Evolutionary conservation across 2,888 invertebrate genomes (phyloP).

Genomic region (Nomada ruficornis): DNA sequence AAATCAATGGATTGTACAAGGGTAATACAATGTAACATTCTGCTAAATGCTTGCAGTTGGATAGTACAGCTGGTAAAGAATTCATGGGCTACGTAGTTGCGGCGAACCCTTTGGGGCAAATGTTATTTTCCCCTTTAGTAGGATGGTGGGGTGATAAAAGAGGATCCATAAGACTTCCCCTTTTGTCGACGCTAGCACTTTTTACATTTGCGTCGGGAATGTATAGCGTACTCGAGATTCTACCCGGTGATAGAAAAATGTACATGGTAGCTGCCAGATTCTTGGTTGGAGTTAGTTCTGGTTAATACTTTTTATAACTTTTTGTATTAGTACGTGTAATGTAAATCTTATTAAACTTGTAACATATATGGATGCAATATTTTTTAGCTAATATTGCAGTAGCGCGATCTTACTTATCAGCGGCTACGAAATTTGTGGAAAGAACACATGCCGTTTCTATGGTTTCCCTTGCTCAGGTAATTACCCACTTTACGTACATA

Average conservation of each 20-base stretch:
- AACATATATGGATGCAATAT: conserved; percentile 20
- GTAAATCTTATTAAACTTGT: background rate
- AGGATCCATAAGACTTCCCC: conserved; percentile 89
- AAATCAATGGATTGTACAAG: background rate
- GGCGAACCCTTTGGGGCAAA: conserved; percentile 94
- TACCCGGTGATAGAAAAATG: conserved; percentile 87
- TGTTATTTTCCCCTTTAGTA: conserved; percentile 93
- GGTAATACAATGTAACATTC: conserved; percentile 12
- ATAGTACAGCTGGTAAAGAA: conserved; percentile 91
- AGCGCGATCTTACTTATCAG: conserved; percentile 93
- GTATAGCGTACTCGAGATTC: conserved; percentile 91
- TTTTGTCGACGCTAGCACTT: conserved; percentile 89
- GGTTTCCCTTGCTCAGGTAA: conserved; percentile 91
- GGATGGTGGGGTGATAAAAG: conserved; percentile 94
- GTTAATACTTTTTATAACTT: conserved; percentile 83
- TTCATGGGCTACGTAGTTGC: conserved; percentile 94
- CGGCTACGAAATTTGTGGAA: conserved; percentile 92
- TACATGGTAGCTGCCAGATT: conserved; percentile 92
- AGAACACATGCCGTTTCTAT: conserved; percentile 93
- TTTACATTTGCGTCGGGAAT: conserved; percentile 90
- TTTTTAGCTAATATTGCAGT: conserved; percentile 91
- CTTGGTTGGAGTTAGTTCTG: conserved; percentile 93
- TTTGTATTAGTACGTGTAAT: background rate
- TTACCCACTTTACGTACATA: background rate
- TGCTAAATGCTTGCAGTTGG: conserved; percentile 87